Evolutionary conservation across 2,888 invertebrate genomes (phyloP).

Genomic region (Drosophila picticornis): DNA sequence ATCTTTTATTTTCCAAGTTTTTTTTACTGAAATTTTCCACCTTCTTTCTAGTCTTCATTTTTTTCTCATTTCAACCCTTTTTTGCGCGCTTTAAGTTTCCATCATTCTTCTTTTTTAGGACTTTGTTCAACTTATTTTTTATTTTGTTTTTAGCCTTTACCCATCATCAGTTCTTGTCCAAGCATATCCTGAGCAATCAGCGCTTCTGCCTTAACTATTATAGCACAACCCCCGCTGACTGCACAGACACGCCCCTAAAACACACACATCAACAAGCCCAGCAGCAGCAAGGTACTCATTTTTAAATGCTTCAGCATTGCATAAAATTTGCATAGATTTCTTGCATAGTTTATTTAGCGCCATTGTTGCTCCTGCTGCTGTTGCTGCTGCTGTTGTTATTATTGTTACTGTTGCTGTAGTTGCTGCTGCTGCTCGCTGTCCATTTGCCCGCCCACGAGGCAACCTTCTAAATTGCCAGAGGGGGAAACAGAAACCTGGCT

Average conservation of each 20-base stretch:
- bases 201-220: conserved; percentile 45
- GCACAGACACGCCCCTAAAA: conserved; percentile 20
- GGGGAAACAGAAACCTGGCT: conserved; percentile 5
- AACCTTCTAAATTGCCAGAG: conserved; percentile 54
- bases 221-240: conserved; percentile 34
- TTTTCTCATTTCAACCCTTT: conserved; percentile 10
- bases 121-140: conserved; percentile 21
- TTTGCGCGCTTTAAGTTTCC: conserved; percentile 12
- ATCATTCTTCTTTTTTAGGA: conserved; percentile 17
- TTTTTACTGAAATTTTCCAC: background rate
- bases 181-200: conserved; percentile 53
- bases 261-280: conserved; percentile 10
- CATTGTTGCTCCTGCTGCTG: conserved; percentile 13
- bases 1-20: background rate
- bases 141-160: conserved; percentile 10
- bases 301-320: conserved; percentile 79
- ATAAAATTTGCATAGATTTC: conserved; percentile 78
- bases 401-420: background rate
- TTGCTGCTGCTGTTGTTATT: conserved; percentile 17
- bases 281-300: conserved; percentile 56
- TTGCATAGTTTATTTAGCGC: conserved; percentile 77
- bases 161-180: conserved; percentile 5
- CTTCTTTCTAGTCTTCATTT: background rate
- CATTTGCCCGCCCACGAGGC: conserved; percentile 52
- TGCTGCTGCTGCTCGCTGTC: conserved; percentile 49